Base-by-base conservation (phyloP, 1,140 invertebrate species). In the Dreissena rostriformis region DNA sequence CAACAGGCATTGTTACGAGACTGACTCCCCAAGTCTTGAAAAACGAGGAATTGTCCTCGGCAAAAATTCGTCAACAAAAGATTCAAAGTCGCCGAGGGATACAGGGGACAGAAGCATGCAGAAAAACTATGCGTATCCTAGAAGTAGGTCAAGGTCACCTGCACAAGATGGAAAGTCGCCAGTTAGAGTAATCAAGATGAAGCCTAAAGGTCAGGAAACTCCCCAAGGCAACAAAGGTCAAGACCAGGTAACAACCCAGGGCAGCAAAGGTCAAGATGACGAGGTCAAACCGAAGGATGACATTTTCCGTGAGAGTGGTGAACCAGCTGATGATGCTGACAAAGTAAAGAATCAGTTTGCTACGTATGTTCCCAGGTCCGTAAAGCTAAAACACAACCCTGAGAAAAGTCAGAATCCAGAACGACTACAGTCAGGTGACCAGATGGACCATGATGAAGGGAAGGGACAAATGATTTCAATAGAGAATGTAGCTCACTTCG, bases 331-430 rank as follows among this genome's bases (percentile, higher is more conserved):
- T 11, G 67, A n/a, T 52, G 75, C 61, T 17, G 67, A 53, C 63
- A 77, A 77, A 53, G 65, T 28, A 24, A 24, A 70, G 29, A 22
- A 10, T n/a, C 55, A 72, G 29, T 72, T 81, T 81, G 52, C 79
- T 24, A 81, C 79, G n/a, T 81, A 81, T 73, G 79, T 81, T 12
- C 79, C 79, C n/a, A 81, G 79, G 65, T 24, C 79, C 6, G 79
- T 81, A 0, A 81, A 81, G 26, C 70, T 81, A 51, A 81, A 81
- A 29, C 67, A 81, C 10, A 52, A 71, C 11, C 67, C 63, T 2
- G 63, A 65, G 4, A 26, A 19, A 29, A 68, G 57, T 28, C n/a
- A 71, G 10, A 81, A 81, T 65, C 79, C 79, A 51, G 79, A 81
- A 24, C 39, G 39, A 39, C 39, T 39, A 5, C 39, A 2, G 39